Base-by-base conservation (phyloP, 2,888 invertebrate species). In the Acholoe squamosa region DNA sequence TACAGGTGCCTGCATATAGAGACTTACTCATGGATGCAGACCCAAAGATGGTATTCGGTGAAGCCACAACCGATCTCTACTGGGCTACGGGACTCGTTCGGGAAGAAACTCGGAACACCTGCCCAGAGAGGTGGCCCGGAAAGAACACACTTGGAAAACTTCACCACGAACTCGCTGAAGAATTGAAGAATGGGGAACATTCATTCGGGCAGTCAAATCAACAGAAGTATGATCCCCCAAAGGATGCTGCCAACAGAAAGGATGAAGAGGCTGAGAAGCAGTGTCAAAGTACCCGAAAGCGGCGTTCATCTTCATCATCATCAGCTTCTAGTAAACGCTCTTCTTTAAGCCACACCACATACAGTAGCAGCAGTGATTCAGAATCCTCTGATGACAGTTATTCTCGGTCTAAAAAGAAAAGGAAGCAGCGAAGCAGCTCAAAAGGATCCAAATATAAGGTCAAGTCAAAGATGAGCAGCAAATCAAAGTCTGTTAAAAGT, bases 11-110 rank as follows among this genome's bases (percentile, higher is more conserved):
- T 0, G 52, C 3, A 1, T 86, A 86, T 33, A 54, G 31, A 7
- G 28, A 86, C 10, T 54, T 86, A 28, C 56, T 86, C 16, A 28
- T 86, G 54, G 25, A n/a, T 14, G 31, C 52, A 86, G 22, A 25
- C 16, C 28, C 52, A 0, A n/a, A 54, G 28, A 86, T 54, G 33
- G 25, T n/a, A 12, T 86, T 86, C 25, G 86, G 28, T 19, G 86
- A 86, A 28, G 86, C 31, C 31, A 86, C 86, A 14, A 86, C 86
- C 19, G 86, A 86, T 28, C 19, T 52, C 25, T 86, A 25, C 86
- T 86, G 86, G 86, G 86, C 86, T 14, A 31, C 86, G 16, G 86
- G 86, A 54, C 56, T 86, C 0, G 22, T 12, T 0, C 86, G 52
- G 14, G 54, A 86, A 19, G 86, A 86, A 54, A 54, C 86, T 1